Conservation (phyloP, 2,113 vertebrate species). For the Cyprinodon brontotheroides region DNA sequence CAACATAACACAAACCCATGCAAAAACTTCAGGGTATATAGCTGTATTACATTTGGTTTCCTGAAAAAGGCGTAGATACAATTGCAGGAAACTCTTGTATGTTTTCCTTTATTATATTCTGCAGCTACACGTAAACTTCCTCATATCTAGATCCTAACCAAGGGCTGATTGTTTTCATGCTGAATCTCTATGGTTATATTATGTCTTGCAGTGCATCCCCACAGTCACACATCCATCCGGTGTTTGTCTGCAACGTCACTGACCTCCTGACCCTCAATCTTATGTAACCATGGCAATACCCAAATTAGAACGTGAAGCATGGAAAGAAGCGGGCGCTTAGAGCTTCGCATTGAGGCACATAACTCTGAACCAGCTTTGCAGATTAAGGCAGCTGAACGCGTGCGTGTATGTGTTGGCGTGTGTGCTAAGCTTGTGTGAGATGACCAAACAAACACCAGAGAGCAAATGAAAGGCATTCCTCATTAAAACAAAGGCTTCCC, state of each 20-base stretch:
- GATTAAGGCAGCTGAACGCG: conserved; percentile 62
- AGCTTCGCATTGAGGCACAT: conserved; percentile 37
- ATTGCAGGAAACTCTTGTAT: conserved; percentile 38
- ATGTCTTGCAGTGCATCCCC: conserved; percentile 22
- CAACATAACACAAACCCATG: background rate
- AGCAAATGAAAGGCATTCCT: conserved; percentile 11
- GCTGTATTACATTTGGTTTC: conserved; percentile 20
- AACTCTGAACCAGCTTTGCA: conserved; percentile 59
- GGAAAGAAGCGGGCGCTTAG: conserved; percentile 64
- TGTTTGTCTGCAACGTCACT: conserved; percentile 53
- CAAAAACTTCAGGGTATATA: background rate
- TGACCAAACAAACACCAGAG: conserved; percentile 1
- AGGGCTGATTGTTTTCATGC: conserved; percentile 50
- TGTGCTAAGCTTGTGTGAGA: background rate
- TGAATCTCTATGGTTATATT: conserved; percentile 20
- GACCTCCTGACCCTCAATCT: conserved; percentile 75
- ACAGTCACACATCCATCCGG: conserved; percentile 53
- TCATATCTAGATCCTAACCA: conserved; percentile 34
- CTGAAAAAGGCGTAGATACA: conserved; percentile 30
- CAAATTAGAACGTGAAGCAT: conserved; percentile 72
- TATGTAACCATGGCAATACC: conserved; percentile 76
- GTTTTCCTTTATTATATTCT: conserved; percentile 42
- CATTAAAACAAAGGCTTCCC: background rate
- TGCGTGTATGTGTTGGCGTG: background rate
- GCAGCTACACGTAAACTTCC: conserved; percentile 63